A percentile compares a stretch with the other conserved stretches of the same genome.
Conservation (phyloP, 2,113 vertebrate species). For the Chloebia gouldiae region DNA sequence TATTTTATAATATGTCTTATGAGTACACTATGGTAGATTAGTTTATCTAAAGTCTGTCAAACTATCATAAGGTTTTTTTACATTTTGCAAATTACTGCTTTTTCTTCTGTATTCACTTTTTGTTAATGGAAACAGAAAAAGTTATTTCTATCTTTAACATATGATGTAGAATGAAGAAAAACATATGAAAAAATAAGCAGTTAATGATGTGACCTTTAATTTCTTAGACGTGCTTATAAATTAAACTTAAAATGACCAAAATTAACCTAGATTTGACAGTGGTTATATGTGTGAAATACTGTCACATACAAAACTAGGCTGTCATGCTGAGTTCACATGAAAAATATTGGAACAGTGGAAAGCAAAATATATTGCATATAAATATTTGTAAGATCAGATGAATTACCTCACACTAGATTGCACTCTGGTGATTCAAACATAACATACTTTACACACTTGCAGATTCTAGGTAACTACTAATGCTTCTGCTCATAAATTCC, state of each 20-base stretch:
- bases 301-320: not conserved
- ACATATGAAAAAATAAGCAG: not conserved
- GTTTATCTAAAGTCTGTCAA: constrained; percentile 85
- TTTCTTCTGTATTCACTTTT: constrained; percentile 65
- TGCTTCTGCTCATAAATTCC: not conserved
- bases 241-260: constrained; percentile 43
- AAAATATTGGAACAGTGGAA: not conserved
- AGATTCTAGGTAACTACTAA: not conserved
- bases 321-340: rapidly evolving
- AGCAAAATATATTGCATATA: not conserved
- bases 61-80: constrained; percentile 84
- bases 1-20: constrained; percentile 61
- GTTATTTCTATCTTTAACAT: constrained; percentile 33
- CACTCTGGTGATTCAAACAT: not conserved
- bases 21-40: constrained; percentile 76
- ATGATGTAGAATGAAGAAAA: not conserved
- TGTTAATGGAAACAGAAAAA: constrained; percentile 63
- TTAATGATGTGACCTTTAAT: constrained; percentile 58
- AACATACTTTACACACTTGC: not conserved
- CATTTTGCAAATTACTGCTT: constrained; percentile 78
- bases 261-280: constrained; percentile 18
- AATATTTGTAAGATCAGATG: not conserved
- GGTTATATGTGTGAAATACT: not conserved
- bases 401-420: not conserved
- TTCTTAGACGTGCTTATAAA: constrained; percentile 40